A percentile compares a stretch with the other conserved stretches of the same genome.
These are phyloP conservation scores for Pachyuromys duprasi DNA, from an alignment of 2,797 vertebrate genomes.

Conservation along the genomic window DNA sequence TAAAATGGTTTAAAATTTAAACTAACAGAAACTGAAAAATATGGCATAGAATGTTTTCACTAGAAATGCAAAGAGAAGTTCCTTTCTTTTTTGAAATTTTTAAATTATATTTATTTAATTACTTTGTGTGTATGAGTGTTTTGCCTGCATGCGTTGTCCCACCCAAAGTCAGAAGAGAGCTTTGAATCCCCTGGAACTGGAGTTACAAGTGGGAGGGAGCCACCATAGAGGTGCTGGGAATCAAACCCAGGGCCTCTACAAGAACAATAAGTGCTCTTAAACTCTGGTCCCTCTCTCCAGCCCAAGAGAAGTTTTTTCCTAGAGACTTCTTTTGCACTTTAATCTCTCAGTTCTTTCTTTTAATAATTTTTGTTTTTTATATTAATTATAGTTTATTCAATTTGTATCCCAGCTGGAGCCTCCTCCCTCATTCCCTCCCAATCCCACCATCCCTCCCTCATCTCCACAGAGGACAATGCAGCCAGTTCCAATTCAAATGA, in stretches of 20 bases:
- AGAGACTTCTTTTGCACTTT: not conserved
- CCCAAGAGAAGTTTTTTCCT: constrained; percentile 10
- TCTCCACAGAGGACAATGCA: too few relatives aligned
- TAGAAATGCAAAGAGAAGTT: not conserved
- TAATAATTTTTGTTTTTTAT: too few relatives aligned
- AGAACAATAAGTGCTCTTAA: not conserved
- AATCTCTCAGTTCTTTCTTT: not conserved
- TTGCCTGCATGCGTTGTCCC: not conserved
- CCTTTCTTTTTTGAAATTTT: not conserved
- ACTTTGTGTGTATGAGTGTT: not conserved
- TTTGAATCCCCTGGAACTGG: not conserved
- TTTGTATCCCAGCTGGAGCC: too few relatives aligned
- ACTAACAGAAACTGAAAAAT: not conserved
- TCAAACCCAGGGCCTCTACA: not conserved
- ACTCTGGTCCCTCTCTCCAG: not conserved
- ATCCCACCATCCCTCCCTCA: too few relatives aligned
- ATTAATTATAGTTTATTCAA: too few relatives aligned
- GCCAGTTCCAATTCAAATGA: too few relatives aligned
- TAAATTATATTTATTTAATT: not conserved
- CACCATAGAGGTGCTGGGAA: not conserved
- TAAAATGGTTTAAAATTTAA: not conserved
- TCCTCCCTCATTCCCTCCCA: too few relatives aligned
- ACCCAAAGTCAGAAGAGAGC: not conserved
- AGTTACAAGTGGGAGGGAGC: not conserved
- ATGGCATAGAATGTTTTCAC: not conserved